Percentiles rank a stretch among this genome's conserved stretches.
Evolutionary conservation across 2,113 vertebrate genomes (phyloP).

Genomic region (Chiloscyllium plagiosum): DNA sequence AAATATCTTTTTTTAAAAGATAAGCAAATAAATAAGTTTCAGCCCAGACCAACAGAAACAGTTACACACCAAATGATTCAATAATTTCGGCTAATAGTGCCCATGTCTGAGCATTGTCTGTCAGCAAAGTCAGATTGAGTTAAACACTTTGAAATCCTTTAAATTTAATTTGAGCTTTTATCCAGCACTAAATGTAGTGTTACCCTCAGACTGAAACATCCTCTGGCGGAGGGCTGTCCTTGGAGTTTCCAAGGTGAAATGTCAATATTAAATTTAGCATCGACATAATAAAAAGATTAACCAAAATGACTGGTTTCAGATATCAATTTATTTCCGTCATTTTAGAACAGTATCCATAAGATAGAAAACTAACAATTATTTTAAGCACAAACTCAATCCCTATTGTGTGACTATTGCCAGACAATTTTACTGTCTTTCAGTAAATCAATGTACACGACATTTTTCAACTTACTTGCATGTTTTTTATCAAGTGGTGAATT

Average conservation of each 20-base stretch:
- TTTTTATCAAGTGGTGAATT: background rate
- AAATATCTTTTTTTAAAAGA: no score
- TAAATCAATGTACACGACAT: background rate
- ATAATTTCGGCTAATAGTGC: background rate
- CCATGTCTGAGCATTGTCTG: background rate
- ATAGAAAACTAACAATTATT: background rate
- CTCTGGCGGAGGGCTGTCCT: background rate
- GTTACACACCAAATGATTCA: background rate
- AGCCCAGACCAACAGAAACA: background rate
- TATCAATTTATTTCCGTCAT: background rate
- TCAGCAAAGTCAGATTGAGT: background rate
- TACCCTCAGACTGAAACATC: background rate
- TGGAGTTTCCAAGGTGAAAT: background rate
- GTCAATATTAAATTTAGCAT: background rate
- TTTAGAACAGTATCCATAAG: background rate
- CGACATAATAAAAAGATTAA: background rate
- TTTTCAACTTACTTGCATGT: background rate
- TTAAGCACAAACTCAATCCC: background rate
- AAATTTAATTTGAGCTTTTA: background rate
- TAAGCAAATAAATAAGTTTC: background rate
- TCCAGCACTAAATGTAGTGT: background rate
- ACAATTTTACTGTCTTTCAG: background rate
- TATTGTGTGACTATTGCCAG: background rate
- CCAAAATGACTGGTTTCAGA: background rate
- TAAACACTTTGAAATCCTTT: conserved; percentile 23